Base-by-base conservation (phyloP, 1,140 invertebrate species). In the Diploscapter pachys region DNA sequence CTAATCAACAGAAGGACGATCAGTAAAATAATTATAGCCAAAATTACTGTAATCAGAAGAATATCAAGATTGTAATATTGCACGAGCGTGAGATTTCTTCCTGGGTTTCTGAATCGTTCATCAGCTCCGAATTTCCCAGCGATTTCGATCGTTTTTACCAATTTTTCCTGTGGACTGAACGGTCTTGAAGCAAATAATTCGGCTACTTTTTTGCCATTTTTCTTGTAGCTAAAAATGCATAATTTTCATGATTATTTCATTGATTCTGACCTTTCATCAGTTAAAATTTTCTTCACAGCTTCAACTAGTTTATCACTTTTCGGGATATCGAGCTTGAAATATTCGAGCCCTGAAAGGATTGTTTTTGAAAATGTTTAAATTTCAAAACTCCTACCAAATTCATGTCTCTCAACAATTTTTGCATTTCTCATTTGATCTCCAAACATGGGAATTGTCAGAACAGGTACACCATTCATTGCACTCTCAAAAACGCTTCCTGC, bases 361-460 rank as follows among this genome's bases (percentile, higher is more conserved):
- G 31, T 31, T 2, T 59, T 59, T 31, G 31, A 31, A 31, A 31
- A 31, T 31, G 31, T 59, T 59, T 59, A 59, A 11, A 11, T 31
- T 2, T 59, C 9, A 59, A 11, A 59, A 59, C 31, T 11, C 31
- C 57, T 59, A 59, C 64, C 67, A 13, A 69, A 53, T 61, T 3
- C 70, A 6, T 64, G 65, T 13, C 54, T n/a, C 8, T 71, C 57
- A 5, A 76, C 74, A 78, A 57, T 67, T 9, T 63, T 71, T 2
- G 77, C 73, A 61, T 82, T 83, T 11, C 77, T 50, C 50, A 66
- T 59, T 65, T 85, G 86, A 73, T 89, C 88, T 6, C 79, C 79
- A 57, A 86, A 84, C 50, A 89, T 81, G 3, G 88, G 89, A 9
- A 89, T 79, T 3, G 84, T 86, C 51, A 89, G 74, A 8, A 89